Evolutionary conservation across 2,113 vertebrate species (phyloP).

Genomic region (Bos indicus): DNA sequence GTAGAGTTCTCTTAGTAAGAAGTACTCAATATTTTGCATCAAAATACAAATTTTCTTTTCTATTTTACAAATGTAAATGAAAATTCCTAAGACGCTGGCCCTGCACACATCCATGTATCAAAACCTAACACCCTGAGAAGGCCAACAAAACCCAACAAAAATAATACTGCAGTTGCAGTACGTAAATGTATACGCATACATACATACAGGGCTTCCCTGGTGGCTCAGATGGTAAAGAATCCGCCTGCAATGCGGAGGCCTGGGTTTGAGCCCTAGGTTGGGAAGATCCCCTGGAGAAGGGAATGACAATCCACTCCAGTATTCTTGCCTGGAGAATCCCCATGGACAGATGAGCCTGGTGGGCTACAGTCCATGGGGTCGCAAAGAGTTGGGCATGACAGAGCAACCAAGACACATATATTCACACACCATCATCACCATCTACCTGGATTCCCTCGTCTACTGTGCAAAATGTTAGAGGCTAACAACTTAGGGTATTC

Average conservation of each 20-base stretch:
- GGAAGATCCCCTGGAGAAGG: not conserved
- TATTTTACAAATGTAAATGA: slow-evolving; percentile 18
- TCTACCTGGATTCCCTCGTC: not conserved
- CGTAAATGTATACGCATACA: not conserved
- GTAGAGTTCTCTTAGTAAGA: not conserved
- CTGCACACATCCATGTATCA: slow-evolving; percentile 14
- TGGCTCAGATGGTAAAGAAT: not conserved
- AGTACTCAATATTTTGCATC: not conserved
- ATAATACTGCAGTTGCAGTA: not conserved
- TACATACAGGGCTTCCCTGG: not conserved
- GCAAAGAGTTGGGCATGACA: not conserved
- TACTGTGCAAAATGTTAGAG: not conserved
- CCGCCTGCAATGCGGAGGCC: not conserved
- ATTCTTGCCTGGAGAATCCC: not conserved
- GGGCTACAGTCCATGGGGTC: not conserved
- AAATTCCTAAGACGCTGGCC: not conserved
- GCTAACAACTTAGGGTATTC: not conserved
- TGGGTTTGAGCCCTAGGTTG: not conserved
- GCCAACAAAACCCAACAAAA: slow-evolving; percentile 12
- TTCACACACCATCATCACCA: not conserved
- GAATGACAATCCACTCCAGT: not conserved
- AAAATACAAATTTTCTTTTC: slow-evolving; percentile 23
- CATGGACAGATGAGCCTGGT: not conserved
- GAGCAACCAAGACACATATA: not conserved
- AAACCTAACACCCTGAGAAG: not conserved